These are phyloP conservation scores for Argynnis bischoffii DNA, from an alignment of 2,888 invertebrate genomes.

Conservation along the genomic window DNA sequence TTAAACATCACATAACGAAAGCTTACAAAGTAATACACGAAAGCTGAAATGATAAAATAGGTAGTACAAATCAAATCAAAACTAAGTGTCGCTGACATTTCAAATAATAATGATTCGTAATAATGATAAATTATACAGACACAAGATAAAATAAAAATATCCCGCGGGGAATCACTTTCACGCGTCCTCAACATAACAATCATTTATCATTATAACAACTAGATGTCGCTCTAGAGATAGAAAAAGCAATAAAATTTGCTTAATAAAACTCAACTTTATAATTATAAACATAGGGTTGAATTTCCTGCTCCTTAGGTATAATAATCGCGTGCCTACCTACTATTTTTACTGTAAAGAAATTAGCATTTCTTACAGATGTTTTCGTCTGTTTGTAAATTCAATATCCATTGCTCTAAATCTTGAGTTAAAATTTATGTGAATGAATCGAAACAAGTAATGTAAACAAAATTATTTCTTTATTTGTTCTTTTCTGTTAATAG, in stretches of 20 bases:
- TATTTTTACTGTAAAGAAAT: conserved; percentile 47
- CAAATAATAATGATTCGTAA: conserved; percentile 8
- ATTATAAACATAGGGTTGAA: conserved; percentile 19
- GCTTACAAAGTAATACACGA: too few relatives aligned
- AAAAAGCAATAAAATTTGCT: conserved; percentile 1
- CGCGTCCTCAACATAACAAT: conserved; percentile 42
- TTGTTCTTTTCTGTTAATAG: conserved; percentile 32
- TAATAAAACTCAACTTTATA: conserved; percentile 28
- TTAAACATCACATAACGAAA: too few relatives aligned
- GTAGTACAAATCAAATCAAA: not conserved
- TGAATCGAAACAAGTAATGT: conserved; percentile 36
- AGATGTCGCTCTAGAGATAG: conserved; percentile 50
- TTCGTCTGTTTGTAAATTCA: conserved; percentile 44
- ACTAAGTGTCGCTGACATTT: conserved; percentile 17
- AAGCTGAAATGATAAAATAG: too few relatives aligned
- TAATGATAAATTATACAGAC: conserved; percentile 34
- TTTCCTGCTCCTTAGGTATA: conserved; percentile 21
- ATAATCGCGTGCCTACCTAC: conserved; percentile 46
- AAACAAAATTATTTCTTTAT: conserved; percentile 3
- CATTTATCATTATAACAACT: conserved; percentile 55
- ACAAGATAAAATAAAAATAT: conserved; percentile 41
- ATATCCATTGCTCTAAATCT: conserved; percentile 49
- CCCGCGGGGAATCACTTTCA: conserved; percentile 40
- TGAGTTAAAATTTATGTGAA: conserved; percentile 41
- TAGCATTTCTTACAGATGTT: conserved; percentile 51